Percentiles rank a stretch among this genome's conserved stretches.
Evolutionary conservation across 2,113 vertebrate genomes (phyloP).

Genomic region (Sprattus sprattus): DNA sequence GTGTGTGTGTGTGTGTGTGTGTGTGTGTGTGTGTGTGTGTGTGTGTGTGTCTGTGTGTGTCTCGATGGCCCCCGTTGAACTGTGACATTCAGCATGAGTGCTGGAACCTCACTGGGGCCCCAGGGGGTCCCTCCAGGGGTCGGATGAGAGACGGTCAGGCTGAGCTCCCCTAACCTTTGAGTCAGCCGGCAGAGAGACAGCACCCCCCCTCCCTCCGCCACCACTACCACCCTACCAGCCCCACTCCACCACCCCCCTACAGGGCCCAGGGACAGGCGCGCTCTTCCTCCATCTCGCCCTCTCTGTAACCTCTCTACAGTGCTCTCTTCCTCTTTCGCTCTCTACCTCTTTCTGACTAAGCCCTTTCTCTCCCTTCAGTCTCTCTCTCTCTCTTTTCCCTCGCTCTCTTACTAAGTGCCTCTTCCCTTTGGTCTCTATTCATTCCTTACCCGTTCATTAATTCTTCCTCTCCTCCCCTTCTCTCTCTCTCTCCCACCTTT

Average conservation of each 20-base stretch:
- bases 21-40: constrained; percentile 1
- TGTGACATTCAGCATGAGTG: not conserved
- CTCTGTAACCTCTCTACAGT: not conserved
- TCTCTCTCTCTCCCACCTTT: no score
- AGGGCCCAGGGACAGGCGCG: no score
- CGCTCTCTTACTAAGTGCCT: no score
- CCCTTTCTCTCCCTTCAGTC: not conserved
- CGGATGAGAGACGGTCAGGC: constrained; percentile 6
- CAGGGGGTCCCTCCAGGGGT: not conserved
- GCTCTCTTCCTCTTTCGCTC: not conserved
- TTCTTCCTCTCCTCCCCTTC: no score
- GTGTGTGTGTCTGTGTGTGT: not conserved
- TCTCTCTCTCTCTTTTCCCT: not conserved
- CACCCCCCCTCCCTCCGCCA: no score
- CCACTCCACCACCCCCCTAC: no score
- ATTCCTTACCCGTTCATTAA: no score
- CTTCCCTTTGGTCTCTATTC: no score
- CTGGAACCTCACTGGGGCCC: not conserved
- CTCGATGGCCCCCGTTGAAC: not conserved
- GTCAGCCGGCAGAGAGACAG: not conserved
- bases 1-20: constrained; percentile 1
- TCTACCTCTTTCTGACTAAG: not conserved
- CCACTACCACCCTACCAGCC: no score
- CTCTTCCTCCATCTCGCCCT: not conserved
- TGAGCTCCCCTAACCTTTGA: constrained; percentile 27